Conservation (phyloP, 2,888 invertebrate genomes). For the Nemotelus pantherinus region DNA sequence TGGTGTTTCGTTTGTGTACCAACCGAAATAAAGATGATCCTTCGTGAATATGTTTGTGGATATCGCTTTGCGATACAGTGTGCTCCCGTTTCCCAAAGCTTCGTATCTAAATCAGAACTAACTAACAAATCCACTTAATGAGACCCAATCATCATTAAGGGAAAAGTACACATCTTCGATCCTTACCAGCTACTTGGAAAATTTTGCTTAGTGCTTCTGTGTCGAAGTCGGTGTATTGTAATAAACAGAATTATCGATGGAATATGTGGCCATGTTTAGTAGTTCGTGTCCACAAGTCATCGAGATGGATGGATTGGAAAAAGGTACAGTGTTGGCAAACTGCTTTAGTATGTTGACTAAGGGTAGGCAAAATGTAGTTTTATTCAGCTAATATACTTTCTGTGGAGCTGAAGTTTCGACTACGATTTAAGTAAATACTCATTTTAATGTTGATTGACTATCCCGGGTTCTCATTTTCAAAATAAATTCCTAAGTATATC, state of each 20-base stretch:
- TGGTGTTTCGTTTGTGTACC: conserved; percentile 13
- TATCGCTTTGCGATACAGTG: background rate
- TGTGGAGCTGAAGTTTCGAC: no score
- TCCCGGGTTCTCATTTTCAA: no score
- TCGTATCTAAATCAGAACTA: conserved; percentile 25
- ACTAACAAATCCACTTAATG: conserved; percentile 42
- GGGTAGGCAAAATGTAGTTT: no score
- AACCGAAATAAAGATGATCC: background rate
- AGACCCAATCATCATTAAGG: conserved; percentile 41
- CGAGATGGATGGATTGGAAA: background rate
- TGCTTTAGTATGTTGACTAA: no score
- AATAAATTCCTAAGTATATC: no score
- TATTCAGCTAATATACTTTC: no score
- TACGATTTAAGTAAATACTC: no score
- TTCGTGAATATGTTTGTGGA: background rate
- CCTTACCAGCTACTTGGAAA: conserved; percentile 13
- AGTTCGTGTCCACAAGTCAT: background rate
- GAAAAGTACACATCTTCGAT: conserved; percentile 32
- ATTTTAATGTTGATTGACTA: no score
- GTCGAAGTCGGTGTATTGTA: background rate
- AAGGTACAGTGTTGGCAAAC: background rate
- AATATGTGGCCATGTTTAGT: conserved; percentile 9
- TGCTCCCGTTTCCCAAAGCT: no score
- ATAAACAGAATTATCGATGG: conserved; percentile 13
- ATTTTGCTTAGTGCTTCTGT: background rate